Evolutionary conservation across 2,797 vertebrate genomes (phyloP), one percentile per base, ranked within the genome.

Genomic region (Natrix natrix): DNA sequence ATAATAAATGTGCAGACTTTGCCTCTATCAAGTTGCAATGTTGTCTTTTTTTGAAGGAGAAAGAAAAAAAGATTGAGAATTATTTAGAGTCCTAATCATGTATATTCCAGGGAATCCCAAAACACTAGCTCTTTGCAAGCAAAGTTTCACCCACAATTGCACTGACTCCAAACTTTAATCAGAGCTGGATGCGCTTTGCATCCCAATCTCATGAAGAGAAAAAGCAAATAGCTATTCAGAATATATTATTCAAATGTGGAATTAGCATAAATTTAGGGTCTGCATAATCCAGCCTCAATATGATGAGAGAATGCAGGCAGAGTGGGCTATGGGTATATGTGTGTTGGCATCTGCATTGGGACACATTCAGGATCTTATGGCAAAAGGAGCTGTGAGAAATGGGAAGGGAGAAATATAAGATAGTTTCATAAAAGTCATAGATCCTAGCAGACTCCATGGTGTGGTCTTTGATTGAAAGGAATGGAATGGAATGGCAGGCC

Each of bases 221-320:
- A 57, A 91, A 86, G 24, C 87, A 89, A 93, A 89, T 89, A 86
- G 69, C 87, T 88, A 66, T 90, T 66, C 32, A 57, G 90, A 93
- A 93, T 93, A 93, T 89, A 93, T 93, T 93, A 93, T 93, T 93
- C 90, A 93, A 88, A 89, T 89, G 74, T 66, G 32, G 26, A 89
- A 93, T 93, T 93, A 93, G 90, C 93, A 91, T 86, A 83, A 32
- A 86, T 12, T 57, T 91, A n/a, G 61, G 69, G 11, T 69, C 63
- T 91, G 87, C 90, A 93, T 93, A 91, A 93, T 91, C 91, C 93
- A 93, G 63, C 43, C n/a, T 32, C 83, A 87, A 87, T 60, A 20
- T 69, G 92, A 55, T 56, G 87, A 17, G 89, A 93, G 60, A 54
- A 83, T 69, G 32, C 32, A 17, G 78, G 52, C 48, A 37, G 69